Evolutionary conservation across 2,113 vertebrate species (phyloP).

Genomic region (Aldabrachelys gigantea): DNA sequence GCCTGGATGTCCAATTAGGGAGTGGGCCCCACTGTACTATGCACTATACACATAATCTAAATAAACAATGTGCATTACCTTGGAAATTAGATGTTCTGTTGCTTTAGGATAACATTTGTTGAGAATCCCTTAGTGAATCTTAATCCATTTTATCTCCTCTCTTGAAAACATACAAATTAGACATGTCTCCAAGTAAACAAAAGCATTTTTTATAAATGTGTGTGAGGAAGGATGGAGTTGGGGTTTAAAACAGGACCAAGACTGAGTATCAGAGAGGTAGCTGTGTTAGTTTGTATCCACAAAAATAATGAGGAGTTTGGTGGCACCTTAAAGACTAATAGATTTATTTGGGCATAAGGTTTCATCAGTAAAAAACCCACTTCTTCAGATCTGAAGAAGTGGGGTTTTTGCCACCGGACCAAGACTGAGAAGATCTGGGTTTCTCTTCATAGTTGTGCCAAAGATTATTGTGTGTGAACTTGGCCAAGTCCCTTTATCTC

Average conservation of each 20-base stretch:
- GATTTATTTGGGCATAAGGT: no score
- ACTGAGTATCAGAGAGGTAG: background rate
- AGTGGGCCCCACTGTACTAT: conserved; percentile 10
- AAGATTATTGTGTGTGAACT: background rate
- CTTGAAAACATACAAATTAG: conserved; percentile 43
- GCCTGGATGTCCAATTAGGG: conserved; percentile 44
- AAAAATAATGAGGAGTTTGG: no score
- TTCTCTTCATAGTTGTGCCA: background rate
- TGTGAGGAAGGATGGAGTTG: conserved; percentile 30
- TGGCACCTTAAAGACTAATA: no score
- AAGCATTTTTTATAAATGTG: conserved; percentile 38
- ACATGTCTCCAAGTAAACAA: conserved; percentile 15
- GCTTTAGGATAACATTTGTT: conserved; percentile 7
- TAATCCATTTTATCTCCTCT: conserved; percentile 48
- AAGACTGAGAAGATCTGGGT: background rate
- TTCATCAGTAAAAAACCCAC: no score
- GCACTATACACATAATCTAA: conserved; percentile 48
- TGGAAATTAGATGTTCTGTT: conserved; percentile 26
- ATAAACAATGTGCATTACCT: conserved; percentile 53
- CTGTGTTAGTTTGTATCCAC: no score
- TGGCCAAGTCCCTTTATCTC: background rate
- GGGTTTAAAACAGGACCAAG: conserved; percentile 4
- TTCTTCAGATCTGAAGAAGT: no score
- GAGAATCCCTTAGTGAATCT: conserved; percentile 51
- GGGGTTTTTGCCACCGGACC: background rate